Conservation (phyloP, 2,113 vertebrate species). For the Hydrochoerus hydrochaeris region DNA sequence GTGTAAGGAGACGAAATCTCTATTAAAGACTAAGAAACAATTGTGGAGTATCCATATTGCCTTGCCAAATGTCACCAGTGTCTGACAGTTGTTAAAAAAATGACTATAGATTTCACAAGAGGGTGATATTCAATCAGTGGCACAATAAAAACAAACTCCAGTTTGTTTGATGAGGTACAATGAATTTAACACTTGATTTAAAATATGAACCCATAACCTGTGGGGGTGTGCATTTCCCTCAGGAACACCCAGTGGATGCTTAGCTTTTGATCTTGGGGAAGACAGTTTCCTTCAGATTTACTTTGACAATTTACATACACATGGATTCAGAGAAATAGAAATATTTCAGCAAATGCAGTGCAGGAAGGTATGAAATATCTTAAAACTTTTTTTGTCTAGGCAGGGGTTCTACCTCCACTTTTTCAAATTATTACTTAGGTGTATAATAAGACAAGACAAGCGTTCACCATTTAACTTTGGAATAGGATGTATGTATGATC, state of each 20-base stretch:
- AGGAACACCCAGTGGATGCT: not conserved
- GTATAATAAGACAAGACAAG: not conserved
- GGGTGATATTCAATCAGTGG: constrained; percentile 16
- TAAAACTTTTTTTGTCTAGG: constrained; percentile 9
- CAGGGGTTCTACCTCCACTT: not conserved
- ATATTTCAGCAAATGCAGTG: constrained; percentile 17
- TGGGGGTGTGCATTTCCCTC: not conserved
- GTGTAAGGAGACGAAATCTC: not conserved
- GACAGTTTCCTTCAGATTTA: constrained; percentile 25
- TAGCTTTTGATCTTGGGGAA: not conserved
- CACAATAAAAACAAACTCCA: not conserved
- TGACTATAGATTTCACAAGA: constrained; percentile 31
- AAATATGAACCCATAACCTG: not conserved
- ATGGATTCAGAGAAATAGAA: not conserved
- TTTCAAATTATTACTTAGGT: constrained; percentile 20
- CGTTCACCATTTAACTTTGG: not conserved
- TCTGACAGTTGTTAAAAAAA: constrained; percentile 19
- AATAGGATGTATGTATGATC: not conserved
- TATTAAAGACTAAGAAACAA: not conserved
- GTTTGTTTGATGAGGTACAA: constrained; percentile 56
- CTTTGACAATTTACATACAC: not conserved
- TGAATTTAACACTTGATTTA: constrained; percentile 20
- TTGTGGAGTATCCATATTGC: not conserved
- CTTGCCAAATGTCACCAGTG: constrained; percentile 27
- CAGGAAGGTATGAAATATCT: not conserved